phyloP scores from a whole-genome alignment of 2,797 vertebrate species.

The Moxostoma hubbsi region DNA sequence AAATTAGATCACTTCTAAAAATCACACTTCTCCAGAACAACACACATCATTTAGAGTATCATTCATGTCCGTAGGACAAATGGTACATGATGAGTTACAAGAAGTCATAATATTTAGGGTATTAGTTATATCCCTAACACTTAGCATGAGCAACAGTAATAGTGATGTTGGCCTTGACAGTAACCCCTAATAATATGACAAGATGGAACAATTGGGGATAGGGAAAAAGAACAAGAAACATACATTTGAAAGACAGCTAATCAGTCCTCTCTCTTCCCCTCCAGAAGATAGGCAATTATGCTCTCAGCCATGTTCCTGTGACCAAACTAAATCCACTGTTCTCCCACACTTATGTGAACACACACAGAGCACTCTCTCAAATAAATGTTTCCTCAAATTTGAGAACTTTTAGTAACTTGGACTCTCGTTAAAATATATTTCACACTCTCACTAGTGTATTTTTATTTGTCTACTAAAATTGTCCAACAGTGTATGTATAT shows the following conservation, averaged over 20 bases:
- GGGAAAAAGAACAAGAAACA: constrained; percentile 3
- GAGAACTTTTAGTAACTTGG: too few species aligned
- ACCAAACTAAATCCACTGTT: constrained; percentile 24
- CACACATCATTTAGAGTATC: too few species aligned
- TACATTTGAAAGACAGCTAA: constrained; percentile 8
- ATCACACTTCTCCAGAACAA: too few species aligned
- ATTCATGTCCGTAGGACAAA: too few species aligned
- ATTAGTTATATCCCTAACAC: not conserved
- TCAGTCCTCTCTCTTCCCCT: constrained; percentile 15
- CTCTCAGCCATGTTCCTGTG: constrained; percentile 21
- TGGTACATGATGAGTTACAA: too few species aligned
- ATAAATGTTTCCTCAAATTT: not conserved
- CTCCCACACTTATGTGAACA: not conserved
- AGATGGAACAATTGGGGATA: not conserved
- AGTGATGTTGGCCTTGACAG: not conserved
- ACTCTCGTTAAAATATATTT: too few species aligned
- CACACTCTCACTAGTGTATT: too few species aligned
- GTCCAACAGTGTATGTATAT: too few species aligned
- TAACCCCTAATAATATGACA: constrained; percentile 1
- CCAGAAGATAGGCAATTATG: constrained; percentile 29
- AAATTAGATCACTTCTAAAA: too few species aligned
- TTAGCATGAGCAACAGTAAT: not conserved
- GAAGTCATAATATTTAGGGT: too few species aligned
- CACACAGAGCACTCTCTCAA: not conserved
- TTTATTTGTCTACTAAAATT: too few species aligned